Evolutionary conservation across 2,888 invertebrate genomes (phyloP), one percentile per base, ranked within the genome.

Genomic region (Caenorhabditis panamensis): DNA sequence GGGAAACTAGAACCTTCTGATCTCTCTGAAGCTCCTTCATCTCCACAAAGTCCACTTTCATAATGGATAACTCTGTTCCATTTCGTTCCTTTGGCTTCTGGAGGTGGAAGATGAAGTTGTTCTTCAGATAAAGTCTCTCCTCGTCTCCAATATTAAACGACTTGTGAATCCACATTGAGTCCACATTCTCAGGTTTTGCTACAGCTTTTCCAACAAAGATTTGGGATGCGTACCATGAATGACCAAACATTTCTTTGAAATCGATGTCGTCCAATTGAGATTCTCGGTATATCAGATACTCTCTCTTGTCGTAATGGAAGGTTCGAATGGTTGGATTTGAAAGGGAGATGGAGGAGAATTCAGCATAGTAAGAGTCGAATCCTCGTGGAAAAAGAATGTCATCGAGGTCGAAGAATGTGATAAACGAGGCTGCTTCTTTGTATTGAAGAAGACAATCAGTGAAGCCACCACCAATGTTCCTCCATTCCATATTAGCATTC

Each of bases 361-460:
- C 80, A 2, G 73, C 78, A 20, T 67, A 75, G 54, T 84, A 84
- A 13, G 67, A 73, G 4, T 59, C 41, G 22, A 51, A 64, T 20
- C 71, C 80, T 13, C 78, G 77, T 13, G 84, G 84, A 20, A 82
- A 51, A 0, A 84, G 51, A 41, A 84, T 66, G 20, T 84, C 84
- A 54, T 84, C 82, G 8, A 82, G 37, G 37, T 84, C 84, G 31
- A 82, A 61, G 53, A 80, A 82, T 1, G 79, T 54, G 53, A 84
- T 76, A 44, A 77, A 84, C 1, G 58, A n/a, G 2, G 82, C 80
- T 4, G 56, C 61, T 51, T 82, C 84, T 67, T 84, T 84, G 47
- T 82, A 82, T 28, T 82, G 80, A 8, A 82, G 59, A 4, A 84
- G 54, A 49, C 84, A 84, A 44, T 84, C 84, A 0, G 84, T 82